Evolutionary conservation across 2,888 invertebrate species (phyloP).

Genomic region (Watsonalla cultraria): DNA sequence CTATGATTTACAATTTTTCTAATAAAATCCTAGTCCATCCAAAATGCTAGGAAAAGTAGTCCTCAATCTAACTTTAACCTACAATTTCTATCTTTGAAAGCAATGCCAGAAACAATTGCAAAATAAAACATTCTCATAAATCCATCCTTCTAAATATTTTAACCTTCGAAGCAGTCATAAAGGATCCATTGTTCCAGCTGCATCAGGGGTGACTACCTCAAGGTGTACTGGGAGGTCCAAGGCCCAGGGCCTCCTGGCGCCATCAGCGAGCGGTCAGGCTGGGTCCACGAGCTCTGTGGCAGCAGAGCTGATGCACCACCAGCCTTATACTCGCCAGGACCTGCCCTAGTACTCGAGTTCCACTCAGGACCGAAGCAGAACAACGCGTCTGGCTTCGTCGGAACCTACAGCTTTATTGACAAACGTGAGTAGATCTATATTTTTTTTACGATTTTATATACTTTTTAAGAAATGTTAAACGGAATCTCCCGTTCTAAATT

Average conservation of each 20-base stretch:
- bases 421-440: slow-evolving; percentile 83
- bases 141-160: background rate
- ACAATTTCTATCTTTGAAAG: no score
- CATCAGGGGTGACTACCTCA: slow-evolving; percentile 85
- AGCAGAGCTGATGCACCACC: slow-evolving; percentile 82
- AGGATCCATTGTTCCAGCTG: slow-evolving; percentile 80
- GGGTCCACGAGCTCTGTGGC: slow-evolving; percentile 87
- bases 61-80: no score
- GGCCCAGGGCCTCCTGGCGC: slow-evolving; percentile 82
- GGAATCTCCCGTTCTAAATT: no score
- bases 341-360: slow-evolving; percentile 86
- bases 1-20: background rate
- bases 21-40: background rate
- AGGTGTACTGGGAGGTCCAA: slow-evolving; percentile 88
- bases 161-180: background rate
- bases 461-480: background rate
- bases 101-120: no score
- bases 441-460: background rate
- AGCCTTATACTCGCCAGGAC: slow-evolving; percentile 86
- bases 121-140: background rate
- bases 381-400: slow-evolving; percentile 83
- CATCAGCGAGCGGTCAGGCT: slow-evolving; percentile 87
- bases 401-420: slow-evolving; percentile 87
- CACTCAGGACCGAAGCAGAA: slow-evolving; percentile 78
- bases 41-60: no score